phyloP scores from a whole-genome alignment of 2,888 invertebrate species.

The Lasioglossum lativentre region DNA sequence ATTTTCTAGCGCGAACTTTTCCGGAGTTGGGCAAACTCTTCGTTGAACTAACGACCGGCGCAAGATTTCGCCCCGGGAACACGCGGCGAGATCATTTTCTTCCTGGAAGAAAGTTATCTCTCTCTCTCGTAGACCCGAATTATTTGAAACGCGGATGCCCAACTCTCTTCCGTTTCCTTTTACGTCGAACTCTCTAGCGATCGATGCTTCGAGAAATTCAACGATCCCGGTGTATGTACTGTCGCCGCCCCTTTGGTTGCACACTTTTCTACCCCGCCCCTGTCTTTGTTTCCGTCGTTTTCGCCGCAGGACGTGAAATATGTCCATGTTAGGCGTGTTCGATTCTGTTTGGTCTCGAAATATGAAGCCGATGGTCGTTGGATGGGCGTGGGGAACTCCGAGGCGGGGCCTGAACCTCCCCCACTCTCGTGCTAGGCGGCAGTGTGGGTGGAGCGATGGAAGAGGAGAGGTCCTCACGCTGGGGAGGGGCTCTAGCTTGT shows the following conservation, averaged over 20 bases:
- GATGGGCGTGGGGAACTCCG: not conserved
- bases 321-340: not conserved
- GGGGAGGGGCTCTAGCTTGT: not conserved
- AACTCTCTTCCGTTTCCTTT: not conserved
- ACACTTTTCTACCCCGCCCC: not conserved
- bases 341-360: not conserved
- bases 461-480: not conserved
- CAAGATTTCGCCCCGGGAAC: not conserved
- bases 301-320: not conserved
- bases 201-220: slow-evolving; percentile 18
- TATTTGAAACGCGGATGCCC: not conserved
- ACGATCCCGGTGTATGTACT: slow-evolving; percentile 6
- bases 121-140: not conserved
- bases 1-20: not conserved
- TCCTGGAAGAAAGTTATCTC: not conserved
- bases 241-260: not conserved
- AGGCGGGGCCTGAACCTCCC: not conserved
- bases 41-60: not conserved
- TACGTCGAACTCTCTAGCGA: not conserved
- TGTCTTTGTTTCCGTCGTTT: not conserved
- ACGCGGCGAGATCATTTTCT: not conserved
- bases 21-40: not conserved
- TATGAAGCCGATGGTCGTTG: not conserved
- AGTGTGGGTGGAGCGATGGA: not conserved
- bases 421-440: not conserved